Conservation (phyloP, 2,113 vertebrate genomes). For the Brienomyrus brachyistius region DNA sequence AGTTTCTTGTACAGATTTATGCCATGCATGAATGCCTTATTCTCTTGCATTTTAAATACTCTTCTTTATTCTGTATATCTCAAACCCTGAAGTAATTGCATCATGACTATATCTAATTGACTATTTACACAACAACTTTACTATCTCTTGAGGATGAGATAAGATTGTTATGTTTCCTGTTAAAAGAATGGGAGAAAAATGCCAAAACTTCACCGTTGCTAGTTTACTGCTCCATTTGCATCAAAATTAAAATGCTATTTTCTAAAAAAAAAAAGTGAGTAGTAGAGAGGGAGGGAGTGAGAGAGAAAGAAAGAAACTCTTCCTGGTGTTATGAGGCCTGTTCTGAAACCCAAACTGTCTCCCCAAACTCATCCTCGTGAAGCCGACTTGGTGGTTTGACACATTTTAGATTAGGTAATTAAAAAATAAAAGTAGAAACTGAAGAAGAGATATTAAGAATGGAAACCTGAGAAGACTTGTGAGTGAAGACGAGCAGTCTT, state of each 20-base stretch:
- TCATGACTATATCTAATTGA: background rate
- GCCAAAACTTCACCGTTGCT: background rate
- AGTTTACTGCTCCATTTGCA: slow-evolving; percentile 1
- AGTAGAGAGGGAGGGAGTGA: background rate
- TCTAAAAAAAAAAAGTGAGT: background rate
- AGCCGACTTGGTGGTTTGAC: background rate
- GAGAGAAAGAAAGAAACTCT: background rate
- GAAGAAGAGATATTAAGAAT: background rate
- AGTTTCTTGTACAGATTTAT: background rate
- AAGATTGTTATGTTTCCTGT: background rate
- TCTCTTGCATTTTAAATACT: background rate
- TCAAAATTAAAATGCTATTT: background rate
- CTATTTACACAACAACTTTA: background rate
- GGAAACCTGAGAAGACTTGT: background rate
- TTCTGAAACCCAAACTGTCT: background rate
- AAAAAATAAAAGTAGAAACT: background rate
- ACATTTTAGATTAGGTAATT: background rate
- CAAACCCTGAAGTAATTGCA: background rate
- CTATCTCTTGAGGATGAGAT: background rate
- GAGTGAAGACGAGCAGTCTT: background rate
- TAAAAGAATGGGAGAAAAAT: background rate
- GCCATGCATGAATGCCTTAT: background rate
- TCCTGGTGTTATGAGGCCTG: background rate
- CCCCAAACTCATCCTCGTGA: background rate
- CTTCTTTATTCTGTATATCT: background rate